Base-by-base conservation (phyloP, 2,888 invertebrate species). In the Baccha elongata region DNA sequence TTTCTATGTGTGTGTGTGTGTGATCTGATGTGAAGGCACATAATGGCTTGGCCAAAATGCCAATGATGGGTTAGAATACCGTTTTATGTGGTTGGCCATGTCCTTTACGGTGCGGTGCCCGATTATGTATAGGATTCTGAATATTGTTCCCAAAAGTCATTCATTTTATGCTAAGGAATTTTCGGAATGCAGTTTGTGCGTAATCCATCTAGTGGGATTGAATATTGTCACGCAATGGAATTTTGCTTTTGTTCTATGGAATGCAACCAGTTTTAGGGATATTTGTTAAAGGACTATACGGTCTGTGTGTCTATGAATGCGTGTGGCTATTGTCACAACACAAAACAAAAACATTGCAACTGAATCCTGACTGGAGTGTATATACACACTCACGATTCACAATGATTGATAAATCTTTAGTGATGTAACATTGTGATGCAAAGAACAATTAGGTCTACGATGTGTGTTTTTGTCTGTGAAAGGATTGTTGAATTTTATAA, bases 341-440 rank as follows among this genome's bases (percentile, higher is more conserved):
- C 29, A 50, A 80, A 73, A 72, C 72, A 74, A 64, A 40, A 67
- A 55, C 67, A 75, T 37, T 44, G 40, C 62, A 53, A 58, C 26
- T 60, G 60, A 17, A 46, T 13, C 32, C 21, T 55, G 23, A 35
- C 10, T 55, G 23, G 23, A 23, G 19, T 10, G 44, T 44, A 19
- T 23, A 37, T 1, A 15, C n/a, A 19, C 42, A 15, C 29, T 11
- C 10, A 10, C 21, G 26, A 35, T 26, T 15, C 55, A 15, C 15
- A 52, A 71, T 75, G 80, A 81, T 75, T 75, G 81, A 81, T 81
- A 71, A 60, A 72, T 81, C 75, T 72, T 69, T 40, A 58, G 46
- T 55, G 69, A n/a, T 32, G 60, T n/a, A n/a, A n/a, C 40, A 75
- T 81, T 81, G 81, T 81, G 81, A 76, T 72, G 53, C 60, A n/a